Conservation (phyloP, 2,113 vertebrate species). For the Phalacrocorax aristotelis region DNA sequence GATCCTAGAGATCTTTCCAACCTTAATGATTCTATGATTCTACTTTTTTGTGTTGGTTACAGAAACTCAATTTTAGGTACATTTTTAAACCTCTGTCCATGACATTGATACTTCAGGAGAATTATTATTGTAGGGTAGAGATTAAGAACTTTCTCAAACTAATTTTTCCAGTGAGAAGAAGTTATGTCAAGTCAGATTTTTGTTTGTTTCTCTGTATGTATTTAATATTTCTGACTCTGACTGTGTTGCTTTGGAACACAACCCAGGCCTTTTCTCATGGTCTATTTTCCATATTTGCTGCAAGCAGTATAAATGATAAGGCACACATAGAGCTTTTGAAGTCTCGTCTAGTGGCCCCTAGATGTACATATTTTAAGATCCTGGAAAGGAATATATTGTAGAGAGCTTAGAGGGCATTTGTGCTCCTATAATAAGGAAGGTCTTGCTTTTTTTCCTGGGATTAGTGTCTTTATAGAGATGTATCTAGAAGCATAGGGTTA, state of each 20-base stretch:
- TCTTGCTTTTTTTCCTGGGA: not conserved
- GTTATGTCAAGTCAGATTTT: not conserved
- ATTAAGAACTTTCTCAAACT: not conserved
- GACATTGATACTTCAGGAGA: not conserved
- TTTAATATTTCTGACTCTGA: not conserved
- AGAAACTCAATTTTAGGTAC: not conserved
- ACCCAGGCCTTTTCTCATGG: not conserved
- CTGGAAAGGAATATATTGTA: not conserved
- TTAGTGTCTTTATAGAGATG: not conserved
- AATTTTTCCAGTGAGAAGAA: not conserved
- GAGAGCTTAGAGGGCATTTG: constrained; percentile 23
- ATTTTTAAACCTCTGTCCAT: not conserved
- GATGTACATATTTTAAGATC: not conserved
- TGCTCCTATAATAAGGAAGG: constrained; percentile 37
- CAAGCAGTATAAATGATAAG: constrained; percentile 35
- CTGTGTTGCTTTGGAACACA: not conserved
- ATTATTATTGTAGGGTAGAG: not conserved
- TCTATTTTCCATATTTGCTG: not conserved
- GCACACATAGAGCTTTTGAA: constrained; percentile 28
- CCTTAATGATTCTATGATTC: too few relatives aligned
- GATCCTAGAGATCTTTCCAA: too few relatives aligned
- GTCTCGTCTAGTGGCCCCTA: not conserved
- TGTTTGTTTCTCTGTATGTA: not conserved
- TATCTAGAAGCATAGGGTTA: not conserved
- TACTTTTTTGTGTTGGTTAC: too few relatives aligned